phyloP scores from a whole-genome alignment of 1,140 invertebrate species.

The Neodiprion lecontei region DNA sequence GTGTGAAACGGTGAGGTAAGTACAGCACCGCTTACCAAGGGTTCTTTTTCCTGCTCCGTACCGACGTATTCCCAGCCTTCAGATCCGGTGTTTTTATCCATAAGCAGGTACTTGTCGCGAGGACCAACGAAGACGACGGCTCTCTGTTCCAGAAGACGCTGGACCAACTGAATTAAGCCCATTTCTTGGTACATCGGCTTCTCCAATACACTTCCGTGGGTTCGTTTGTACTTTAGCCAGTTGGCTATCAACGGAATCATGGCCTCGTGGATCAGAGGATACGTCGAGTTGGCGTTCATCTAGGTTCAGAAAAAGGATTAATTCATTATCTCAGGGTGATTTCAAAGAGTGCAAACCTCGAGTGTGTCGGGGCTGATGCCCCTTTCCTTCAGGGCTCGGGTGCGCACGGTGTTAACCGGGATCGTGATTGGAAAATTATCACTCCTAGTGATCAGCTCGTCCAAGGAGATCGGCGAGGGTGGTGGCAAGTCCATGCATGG shows the following conservation, averaged over 20 bases:
- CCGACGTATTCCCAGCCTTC: slow-evolving; percentile 64
- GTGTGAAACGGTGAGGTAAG: too few species aligned
- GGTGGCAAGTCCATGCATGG: slow-evolving; percentile 40
- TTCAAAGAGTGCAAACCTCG: slow-evolving; percentile 35
- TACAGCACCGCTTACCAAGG: slow-evolving; percentile 43
- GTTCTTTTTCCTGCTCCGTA: slow-evolving; percentile 52
- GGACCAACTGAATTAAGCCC: slow-evolving; percentile 63
- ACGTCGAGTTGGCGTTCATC: slow-evolving; percentile 59
- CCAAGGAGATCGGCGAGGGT: slow-evolving; percentile 40
- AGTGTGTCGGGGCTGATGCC: slow-evolving; percentile 42
- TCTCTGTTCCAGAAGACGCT: slow-evolving; percentile 65
- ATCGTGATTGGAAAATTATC: slow-evolving; percentile 56
- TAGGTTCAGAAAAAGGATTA: slow-evolving; percentile 23
- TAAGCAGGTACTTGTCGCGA: slow-evolving; percentile 61
- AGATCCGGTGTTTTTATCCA: slow-evolving; percentile 58
- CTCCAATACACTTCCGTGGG: slow-evolving; percentile 62
- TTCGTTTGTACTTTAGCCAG: slow-evolving; percentile 57
- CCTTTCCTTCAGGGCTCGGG: slow-evolving; percentile 42
- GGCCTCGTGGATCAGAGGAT: slow-evolving; percentile 61
- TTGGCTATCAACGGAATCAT: slow-evolving; percentile 52
- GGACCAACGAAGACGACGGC: slow-evolving; percentile 63
- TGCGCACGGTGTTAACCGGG: slow-evolving; percentile 50
- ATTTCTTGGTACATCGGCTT: slow-evolving; percentile 65
- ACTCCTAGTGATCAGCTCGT: slow-evolving; percentile 56
- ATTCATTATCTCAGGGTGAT: not conserved